A percentile compares a stretch with the other conserved stretches of the same genome.
These are phyloP conservation scores for Troides oblongomaculatus DNA, from an alignment of 2,888 invertebrate species.

Conservation along the genomic window DNA sequence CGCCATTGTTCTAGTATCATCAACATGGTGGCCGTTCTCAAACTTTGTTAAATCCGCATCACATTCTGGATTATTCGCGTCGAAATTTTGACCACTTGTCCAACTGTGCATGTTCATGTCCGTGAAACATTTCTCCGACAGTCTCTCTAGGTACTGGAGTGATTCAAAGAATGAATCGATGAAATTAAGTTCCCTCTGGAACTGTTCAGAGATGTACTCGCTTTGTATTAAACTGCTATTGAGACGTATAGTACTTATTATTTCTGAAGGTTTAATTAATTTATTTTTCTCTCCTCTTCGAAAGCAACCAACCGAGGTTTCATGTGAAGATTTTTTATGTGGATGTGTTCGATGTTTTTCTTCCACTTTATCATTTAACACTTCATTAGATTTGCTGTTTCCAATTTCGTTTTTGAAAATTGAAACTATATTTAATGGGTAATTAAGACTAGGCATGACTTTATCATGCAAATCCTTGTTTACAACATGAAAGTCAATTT, in stretches of 20 bases:
- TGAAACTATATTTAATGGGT: conserved; percentile 67
- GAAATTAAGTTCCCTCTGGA: conserved; percentile 71
- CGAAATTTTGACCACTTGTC: conserved; percentile 49
- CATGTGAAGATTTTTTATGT: conserved; percentile 33
- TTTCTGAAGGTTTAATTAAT: conserved; percentile 71
- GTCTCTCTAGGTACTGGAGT: conserved; percentile 65
- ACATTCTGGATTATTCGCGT: conserved; percentile 54
- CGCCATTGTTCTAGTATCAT: conserved; percentile 70
- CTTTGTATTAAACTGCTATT: conserved; percentile 56
- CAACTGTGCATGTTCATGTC: conserved; percentile 53
- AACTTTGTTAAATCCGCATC: conserved; percentile 59
- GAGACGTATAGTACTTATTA: conserved; percentile 68
- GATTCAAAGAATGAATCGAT: conserved; percentile 76
- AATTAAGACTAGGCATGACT: conserved; percentile 51
- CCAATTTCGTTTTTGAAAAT: conserved; percentile 60
- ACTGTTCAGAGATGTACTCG: conserved; percentile 68
- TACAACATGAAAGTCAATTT: conserved; percentile 66
- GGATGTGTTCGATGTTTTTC: conserved; percentile 30
- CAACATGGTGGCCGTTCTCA: conserved; percentile 57
- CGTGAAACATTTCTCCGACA: conserved; percentile 53
- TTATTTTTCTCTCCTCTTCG: conserved; percentile 52
- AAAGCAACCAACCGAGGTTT: conserved; percentile 55
- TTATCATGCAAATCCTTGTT: conserved; percentile 46
- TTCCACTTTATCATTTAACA: conserved; percentile 32
- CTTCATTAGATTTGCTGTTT: conserved; percentile 35